Evolutionary conservation across 2,888 invertebrate genomes (phyloP), one percentile per base, ranked within the genome.

Genomic region (Ametastegia equiseti): DNA sequence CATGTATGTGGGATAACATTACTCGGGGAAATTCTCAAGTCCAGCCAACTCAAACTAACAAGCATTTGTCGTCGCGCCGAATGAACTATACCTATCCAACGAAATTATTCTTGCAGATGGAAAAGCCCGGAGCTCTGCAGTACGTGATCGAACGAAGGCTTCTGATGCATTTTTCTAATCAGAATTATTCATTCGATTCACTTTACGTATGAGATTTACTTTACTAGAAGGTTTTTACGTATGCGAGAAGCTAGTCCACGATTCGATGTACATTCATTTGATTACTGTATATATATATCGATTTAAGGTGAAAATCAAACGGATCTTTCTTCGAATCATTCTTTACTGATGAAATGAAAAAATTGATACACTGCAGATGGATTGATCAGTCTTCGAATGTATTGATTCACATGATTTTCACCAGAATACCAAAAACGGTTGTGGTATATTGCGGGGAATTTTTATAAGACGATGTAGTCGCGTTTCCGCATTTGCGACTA

Each of bases 161-260:
- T 67, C 65, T 36, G n/a, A n/a, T n/a, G 71, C 71, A 71, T 45
- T 71, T 71, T 71, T 71, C 71, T 71, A 71, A 71, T 71, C 71
- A 71, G n/a, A 47, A 71, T 71, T 71, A 71, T 47, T 71, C 85
- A 86, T 88, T 87, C 87, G 87, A 88, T 88, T 88, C 87, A 85
- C n/a, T n/a, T n/a, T n/a, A n/a, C n/a, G n/a, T n/a, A n/a, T n/a
- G n/a, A n/a, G n/a, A n/a, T n/a, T n/a, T n/a, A n/a, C n/a, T n/a
- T n/a, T n/a, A n/a, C n/a, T n/a, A n/a, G n/a, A n/a, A n/a, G n/a
- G n/a, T n/a, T n/a, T n/a, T n/a, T n/a, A n/a, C n/a, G n/a, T n/a
- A n/a, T n/a, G n/a, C n/a, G n/a, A n/a, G n/a, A n/a, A n/a, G n/a
- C n/a, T n/a, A n/a, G n/a, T n/a, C n/a, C n/a, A n/a, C n/a, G n/a